Evolutionary conservation across 2,888 invertebrate genomes (phyloP), one percentile per base, ranked within the genome.

Genomic region (Ochropacha duplaris): DNA sequence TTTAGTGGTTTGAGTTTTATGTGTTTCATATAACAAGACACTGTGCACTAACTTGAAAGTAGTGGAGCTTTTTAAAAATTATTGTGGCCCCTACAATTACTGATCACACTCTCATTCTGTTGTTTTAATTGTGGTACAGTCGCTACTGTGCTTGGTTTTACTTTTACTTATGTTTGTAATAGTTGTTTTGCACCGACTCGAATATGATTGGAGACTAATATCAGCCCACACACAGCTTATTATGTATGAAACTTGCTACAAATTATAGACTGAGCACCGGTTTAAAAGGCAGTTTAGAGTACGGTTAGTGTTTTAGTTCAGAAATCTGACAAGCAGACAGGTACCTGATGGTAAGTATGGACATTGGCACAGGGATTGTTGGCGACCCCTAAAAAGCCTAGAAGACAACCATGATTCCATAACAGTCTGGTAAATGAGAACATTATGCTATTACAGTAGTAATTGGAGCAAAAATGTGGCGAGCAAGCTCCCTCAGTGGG

Each of bases 401-500:
- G n/a, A n/a, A n/a, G n/a, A n/a, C n/a, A n/a, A n/a, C n/a, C n/a
- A n/a, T n/a, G n/a, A n/a, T n/a, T n/a, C n/a, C n/a, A 44, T 5
- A 0, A 44, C 19, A 44, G 44, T 44, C 1, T 0, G 19, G 44
- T 44, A 44, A 44, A 44, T n/a, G 44, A 44, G 44, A 44, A 19
- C 19, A 44, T 19, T 44, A 44, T 44, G 9, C 44, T 83, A 79
- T 92, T 91, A 83, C 92, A 91, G 91, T 88, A 90, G 90, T 87
- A 86, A 86, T 81, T 91, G 91, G 91, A 88, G 90, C 87, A 88
- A 82, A 80, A 81, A 78, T 77, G 81, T 78, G 80, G 70, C 81
- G 77, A 77, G 80, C 79, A 86, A 84, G 79, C 85, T 88, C 81
- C 86, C 87, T 57, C 87, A 86, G 81, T 90, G 91, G 92, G 91